These are phyloP conservation scores for Iphiclides podalirius DNA, from an alignment of 2,888 invertebrate species.

Conservation along the genomic window DNA sequence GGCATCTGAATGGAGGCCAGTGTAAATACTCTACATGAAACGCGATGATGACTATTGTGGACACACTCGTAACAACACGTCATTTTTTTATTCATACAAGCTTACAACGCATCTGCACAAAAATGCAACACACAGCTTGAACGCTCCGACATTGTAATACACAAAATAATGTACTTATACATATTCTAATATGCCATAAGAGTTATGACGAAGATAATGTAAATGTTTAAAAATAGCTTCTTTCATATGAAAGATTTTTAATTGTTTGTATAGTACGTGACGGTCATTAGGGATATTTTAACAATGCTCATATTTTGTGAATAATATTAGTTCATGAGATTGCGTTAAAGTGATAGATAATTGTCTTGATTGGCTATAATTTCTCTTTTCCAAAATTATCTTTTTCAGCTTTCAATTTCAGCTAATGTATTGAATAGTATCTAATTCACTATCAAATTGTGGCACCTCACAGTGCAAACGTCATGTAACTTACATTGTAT, in stretches of 20 bases:
- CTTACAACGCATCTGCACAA: slow-evolving; percentile 15
- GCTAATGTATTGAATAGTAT: slow-evolving; percentile 18
- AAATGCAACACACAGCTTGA: slow-evolving; percentile 11
- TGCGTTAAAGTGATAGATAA: too few relatives aligned
- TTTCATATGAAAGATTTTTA: background rate
- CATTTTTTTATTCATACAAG: background rate
- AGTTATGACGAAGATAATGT: too few relatives aligned
- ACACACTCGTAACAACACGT: background rate
- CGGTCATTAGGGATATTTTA: background rate
- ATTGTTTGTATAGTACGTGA: background rate
- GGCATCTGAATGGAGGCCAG: background rate
- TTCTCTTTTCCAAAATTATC: slow-evolving; percentile 10
- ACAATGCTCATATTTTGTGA: too few relatives aligned
- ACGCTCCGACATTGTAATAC: background rate
- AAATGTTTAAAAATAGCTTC: background rate
- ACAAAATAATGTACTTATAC: too few relatives aligned
- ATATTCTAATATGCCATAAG: too few relatives aligned
- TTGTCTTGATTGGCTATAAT: slow-evolving; percentile 3
- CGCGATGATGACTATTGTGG: background rate
- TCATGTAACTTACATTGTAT: slow-evolving; percentile 58
- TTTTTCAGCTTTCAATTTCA: slow-evolving; percentile 12
- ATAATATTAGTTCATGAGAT: too few relatives aligned
- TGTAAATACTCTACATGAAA: background rate
- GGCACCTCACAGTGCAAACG: slow-evolving; percentile 69
- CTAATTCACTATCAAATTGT: slow-evolving; percentile 28